phyloP scores from a whole-genome alignment of 2,888 invertebrate genomes.

The Myopa tessellatipennis region DNA sequence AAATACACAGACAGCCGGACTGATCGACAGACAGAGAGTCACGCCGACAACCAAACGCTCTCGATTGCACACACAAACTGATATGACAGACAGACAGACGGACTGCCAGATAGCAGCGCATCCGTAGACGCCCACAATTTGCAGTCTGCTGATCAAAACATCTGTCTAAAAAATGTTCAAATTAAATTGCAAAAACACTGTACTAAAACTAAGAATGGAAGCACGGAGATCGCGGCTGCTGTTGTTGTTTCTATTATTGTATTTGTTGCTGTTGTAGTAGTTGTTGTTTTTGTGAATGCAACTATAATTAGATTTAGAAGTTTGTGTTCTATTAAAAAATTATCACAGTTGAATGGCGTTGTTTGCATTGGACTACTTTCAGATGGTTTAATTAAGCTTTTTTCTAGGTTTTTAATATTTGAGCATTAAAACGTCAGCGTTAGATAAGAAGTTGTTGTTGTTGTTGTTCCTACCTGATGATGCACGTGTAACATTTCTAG shows the following conservation, averaged over 20 bases:
- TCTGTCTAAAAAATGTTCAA: not conserved
- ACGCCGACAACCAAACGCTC: not conserved
- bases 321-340: constrained; percentile 9
- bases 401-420: no score
- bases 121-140: constrained; percentile 24
- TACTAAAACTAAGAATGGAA: not conserved
- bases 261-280: no score
- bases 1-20: not conserved
- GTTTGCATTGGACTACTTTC: constrained; percentile 5
- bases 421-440: no score
- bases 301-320: constrained; percentile 7
- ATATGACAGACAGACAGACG: not conserved
- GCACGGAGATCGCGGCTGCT: not conserved
- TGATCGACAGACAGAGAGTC: not conserved
- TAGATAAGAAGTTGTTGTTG: no score
- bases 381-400: not conserved
- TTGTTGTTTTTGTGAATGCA: not conserved
- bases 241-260: not conserved
- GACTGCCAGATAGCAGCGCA: not conserved
- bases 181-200: not conserved
- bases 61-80: no score
- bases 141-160: constrained; percentile 27
- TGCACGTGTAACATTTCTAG: not conserved
- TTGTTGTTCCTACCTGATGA: not conserved
- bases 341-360: constrained; percentile 16